phyloP scores from a whole-genome alignment of 2,888 invertebrate genomes.

The Himalopsyche kuldschensis region DNA sequence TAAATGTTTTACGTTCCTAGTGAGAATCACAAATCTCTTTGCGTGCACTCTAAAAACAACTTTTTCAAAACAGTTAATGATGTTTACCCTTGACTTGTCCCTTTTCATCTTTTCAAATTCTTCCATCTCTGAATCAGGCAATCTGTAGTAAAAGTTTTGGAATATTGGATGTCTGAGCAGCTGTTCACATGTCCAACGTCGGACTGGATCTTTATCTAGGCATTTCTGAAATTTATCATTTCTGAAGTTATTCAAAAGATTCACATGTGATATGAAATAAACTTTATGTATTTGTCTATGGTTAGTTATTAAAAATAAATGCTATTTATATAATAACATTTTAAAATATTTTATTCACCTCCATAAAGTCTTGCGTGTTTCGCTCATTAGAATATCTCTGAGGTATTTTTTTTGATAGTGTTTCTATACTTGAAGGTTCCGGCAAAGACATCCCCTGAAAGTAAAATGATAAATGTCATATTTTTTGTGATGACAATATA shows the following conservation, averaged over 20 bases:
- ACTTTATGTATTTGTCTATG: too few species aligned
- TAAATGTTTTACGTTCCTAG: too few species aligned
- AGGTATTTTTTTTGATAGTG: conserved; percentile 85
- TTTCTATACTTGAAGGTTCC: conserved; percentile 82
- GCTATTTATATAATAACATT: too few species aligned
- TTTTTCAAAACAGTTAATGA: too few species aligned
- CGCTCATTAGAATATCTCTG: conserved; percentile 67
- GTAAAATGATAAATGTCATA: conserved; percentile 22
- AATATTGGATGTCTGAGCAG: conserved; percentile 89
- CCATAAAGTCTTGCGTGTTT: conserved; percentile 80
- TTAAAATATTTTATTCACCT: conserved; percentile 59
- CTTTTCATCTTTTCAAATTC: conserved; percentile 55
- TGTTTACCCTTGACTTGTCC: conserved; percentile 49
- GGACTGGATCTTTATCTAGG: conserved; percentile 90
- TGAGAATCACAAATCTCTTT: too few species aligned
- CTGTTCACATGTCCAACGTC: conserved; percentile 90
- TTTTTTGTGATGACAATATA: not conserved
- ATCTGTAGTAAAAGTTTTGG: conserved; percentile 81
- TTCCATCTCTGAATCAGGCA: conserved; percentile 71
- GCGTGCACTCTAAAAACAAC: too few species aligned
- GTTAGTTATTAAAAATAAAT: too few species aligned
- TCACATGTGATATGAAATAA: too few species aligned
- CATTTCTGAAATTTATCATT: conserved; percentile 71
- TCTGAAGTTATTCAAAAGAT: not conserved
- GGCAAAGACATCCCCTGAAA: conserved; percentile 91